Conservation (phyloP, 2,113 vertebrate genomes). For the Ginglymostoma cirratum region DNA sequence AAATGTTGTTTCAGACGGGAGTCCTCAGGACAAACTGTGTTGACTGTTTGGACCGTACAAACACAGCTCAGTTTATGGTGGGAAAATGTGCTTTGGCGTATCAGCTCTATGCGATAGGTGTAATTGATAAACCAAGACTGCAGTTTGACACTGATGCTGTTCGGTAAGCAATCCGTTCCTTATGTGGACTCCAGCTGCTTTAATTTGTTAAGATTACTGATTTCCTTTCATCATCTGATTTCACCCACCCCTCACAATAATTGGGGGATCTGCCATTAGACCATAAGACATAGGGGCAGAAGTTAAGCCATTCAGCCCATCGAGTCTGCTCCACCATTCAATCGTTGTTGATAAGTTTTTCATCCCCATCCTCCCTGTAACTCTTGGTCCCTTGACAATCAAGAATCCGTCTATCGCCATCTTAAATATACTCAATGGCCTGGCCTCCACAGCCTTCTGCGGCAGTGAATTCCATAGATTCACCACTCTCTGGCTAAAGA, state of each 20-base stretch:
- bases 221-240: background rate
- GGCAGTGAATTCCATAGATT: no score
- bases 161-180: constrained; percentile 60
- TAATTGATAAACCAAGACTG: constrained; percentile 93
- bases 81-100: constrained; percentile 95
- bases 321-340: no score
- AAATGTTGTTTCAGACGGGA: constrained; percentile 68
- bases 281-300: no score
- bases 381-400: no score
- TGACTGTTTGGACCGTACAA: constrained; percentile 92
- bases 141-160: constrained; percentile 95
- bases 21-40: constrained; percentile 92
- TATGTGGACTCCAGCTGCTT: background rate
- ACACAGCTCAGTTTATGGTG: constrained; percentile 97
- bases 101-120: constrained; percentile 84
- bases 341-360: no score
- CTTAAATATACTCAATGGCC: no score
- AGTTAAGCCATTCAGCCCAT: no score
- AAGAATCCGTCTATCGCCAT: no score
- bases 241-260: background rate
- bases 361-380: no score
- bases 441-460: no score
- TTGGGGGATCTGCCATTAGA: background rate
- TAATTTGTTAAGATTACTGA: background rate
- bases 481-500: no score